phyloP scores from a whole-genome alignment of 2,113 vertebrate species.

The Rhinolophus ferrumequinum region DNA sequence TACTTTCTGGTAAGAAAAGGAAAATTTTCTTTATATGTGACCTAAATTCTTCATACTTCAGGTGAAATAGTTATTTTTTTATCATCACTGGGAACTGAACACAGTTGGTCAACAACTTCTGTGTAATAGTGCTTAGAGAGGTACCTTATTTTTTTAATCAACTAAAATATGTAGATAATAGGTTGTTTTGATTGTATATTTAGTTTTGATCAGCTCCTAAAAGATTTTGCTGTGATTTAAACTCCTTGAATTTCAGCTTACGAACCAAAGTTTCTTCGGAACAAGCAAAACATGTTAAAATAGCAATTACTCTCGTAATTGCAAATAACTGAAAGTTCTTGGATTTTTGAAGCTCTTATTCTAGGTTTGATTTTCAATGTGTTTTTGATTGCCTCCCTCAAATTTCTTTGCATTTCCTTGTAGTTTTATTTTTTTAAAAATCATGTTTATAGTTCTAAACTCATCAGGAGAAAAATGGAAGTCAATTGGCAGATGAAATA shows the following conservation, averaged over 20 bases:
- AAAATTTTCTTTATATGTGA: constrained; percentile 63
- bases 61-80: constrained; percentile 39
- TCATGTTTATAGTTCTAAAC: constrained; percentile 59
- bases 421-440: constrained; percentile 73
- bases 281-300: constrained; percentile 88
- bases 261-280: constrained; percentile 81
- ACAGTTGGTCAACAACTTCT: constrained; percentile 68
- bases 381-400: constrained; percentile 85
- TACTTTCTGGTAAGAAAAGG: constrained; percentile 55
- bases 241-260: constrained; percentile 84
- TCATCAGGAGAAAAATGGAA: constrained; percentile 45
- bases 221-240: constrained; percentile 86
- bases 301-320: constrained; percentile 86
- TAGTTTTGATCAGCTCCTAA: constrained; percentile 84
- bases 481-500: constrained; percentile 2
- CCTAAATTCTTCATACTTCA: constrained; percentile 49
- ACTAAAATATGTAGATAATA: constrained; percentile 87
- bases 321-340: constrained; percentile 85
- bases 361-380: constrained; percentile 86
- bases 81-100: constrained; percentile 18
- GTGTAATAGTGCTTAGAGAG: constrained; percentile 61
- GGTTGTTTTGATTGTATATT: constrained; percentile 86
- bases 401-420: constrained; percentile 78
- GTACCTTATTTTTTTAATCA: constrained; percentile 82
- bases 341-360: constrained; percentile 85